Evolutionary conservation across 2,113 vertebrate genomes (phyloP).

Genomic region (Nothoprocta perdicaria): DNA sequence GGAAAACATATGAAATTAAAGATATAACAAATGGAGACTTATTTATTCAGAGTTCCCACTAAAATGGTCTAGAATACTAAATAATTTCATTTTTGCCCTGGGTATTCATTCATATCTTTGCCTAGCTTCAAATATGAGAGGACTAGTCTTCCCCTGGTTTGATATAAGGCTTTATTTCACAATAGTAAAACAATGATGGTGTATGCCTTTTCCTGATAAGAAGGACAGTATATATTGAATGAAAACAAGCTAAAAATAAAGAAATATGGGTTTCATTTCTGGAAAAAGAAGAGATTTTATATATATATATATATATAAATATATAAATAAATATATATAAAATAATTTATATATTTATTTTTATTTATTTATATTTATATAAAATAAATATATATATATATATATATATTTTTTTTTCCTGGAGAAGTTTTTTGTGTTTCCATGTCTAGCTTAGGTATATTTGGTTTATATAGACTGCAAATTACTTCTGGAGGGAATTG

Average conservation of each 20-base stretch:
- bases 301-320: too few species aligned
- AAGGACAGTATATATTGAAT: background rate
- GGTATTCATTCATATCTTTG: background rate
- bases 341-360: too few species aligned
- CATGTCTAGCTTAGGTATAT: background rate
- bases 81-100: background rate
- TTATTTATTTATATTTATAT: background rate
- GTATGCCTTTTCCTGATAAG: background rate
- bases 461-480: background rate
- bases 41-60: background rate
- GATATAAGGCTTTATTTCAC: background rate
- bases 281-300: background rate
- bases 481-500: background rate
- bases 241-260: background rate
- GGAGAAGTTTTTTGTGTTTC: background rate
- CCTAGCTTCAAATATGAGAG: background rate
- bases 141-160: background rate
- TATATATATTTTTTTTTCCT: background rate
- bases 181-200: rapidly evolving
- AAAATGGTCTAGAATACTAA: background rate
- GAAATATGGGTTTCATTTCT: background rate
- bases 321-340: too few species aligned
- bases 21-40: background rate
- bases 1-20: background rate
- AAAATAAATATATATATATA: too few species aligned